Evolutionary conservation across 1,140 invertebrate species (phyloP).

Genomic region (Drosophila hydei): DNA sequence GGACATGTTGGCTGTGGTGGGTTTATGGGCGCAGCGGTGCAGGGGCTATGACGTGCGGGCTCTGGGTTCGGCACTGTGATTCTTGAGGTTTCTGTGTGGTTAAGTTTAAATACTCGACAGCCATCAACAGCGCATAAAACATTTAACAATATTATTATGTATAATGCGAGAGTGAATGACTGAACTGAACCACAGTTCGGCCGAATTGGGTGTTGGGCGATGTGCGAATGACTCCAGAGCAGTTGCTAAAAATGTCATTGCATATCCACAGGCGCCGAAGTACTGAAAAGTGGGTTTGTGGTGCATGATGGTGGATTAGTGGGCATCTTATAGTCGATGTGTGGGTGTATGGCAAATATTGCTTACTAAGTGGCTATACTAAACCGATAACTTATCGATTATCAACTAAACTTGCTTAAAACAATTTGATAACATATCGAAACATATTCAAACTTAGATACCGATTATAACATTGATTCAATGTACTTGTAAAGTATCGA

Average conservation of each 20-base stretch:
- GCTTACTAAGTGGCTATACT: too few relatives aligned
- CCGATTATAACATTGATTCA: too few relatives aligned
- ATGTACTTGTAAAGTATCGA: too few relatives aligned
- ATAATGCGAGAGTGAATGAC: conserved; percentile 26
- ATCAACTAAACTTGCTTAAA: too few relatives aligned
- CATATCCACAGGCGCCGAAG: conserved; percentile 49
- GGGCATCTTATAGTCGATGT: neutral
- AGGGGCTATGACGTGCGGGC: conserved; percentile 14
- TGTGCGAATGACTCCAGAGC: conserved; percentile 14
- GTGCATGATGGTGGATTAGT: neutral
- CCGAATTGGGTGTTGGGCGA: conserved; percentile 14
- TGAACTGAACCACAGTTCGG: neutral
- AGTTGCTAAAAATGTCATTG: conserved; percentile 52
- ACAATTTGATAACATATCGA: too few relatives aligned
- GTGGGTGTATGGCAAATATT: neutral
- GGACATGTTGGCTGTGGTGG: conserved; percentile 62
- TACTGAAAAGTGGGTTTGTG: neutral
- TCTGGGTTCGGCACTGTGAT: conserved; percentile 60
- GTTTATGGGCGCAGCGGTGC: conserved; percentile 29
- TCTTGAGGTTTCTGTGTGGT: conserved; percentile 77
- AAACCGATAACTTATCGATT: neutral
- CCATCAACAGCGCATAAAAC: conserved; percentile 81
- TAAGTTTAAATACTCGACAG: conserved; percentile 81
- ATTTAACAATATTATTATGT: conserved; percentile 71
- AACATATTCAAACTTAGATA: too few relatives aligned